A percentile compares a stretch with the other conserved stretches of the same genome.
Conservation (phyloP, 2,113 vertebrate genomes). For the human (Homo sapiens) region DNA sequence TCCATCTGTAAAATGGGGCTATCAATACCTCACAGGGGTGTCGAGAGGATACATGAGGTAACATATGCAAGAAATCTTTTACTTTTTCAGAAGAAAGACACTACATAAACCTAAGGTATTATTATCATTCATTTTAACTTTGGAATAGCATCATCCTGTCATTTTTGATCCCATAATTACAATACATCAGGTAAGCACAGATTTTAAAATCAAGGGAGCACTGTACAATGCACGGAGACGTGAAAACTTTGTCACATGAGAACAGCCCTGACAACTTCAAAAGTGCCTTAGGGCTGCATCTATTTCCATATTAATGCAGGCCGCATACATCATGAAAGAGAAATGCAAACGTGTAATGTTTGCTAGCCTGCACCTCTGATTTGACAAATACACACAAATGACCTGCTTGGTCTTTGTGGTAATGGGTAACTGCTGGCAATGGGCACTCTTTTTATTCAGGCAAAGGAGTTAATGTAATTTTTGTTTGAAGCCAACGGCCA, state of each 20-base stretch:
- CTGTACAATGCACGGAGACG: constrained; percentile 67
- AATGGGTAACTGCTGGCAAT: background rate
- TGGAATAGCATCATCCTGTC: constrained; percentile 78
- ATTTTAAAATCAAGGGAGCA: constrained; percentile 75
- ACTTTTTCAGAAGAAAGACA: constrained; percentile 75
- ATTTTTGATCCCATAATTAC: constrained; percentile 81
- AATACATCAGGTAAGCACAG: constrained; percentile 80
- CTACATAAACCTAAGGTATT: constrained; percentile 78
- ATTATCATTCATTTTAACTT: constrained; percentile 81
- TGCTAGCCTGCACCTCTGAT: constrained; percentile 15
- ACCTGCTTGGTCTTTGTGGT: background rate
- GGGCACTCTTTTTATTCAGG: background rate
- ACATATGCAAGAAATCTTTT: constrained; percentile 73
- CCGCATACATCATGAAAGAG: constrained; percentile 46
- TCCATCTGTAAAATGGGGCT: constrained; percentile 76
- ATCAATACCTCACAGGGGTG: constrained; percentile 50
- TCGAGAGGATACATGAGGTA: constrained; percentile 62
- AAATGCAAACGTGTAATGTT: constrained; percentile 23
- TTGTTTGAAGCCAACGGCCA: background rate
- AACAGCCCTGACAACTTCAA: constrained; percentile 76
- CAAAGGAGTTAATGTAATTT: background rate
- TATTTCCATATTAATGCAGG: constrained; percentile 79
- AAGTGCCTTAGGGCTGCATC: constrained; percentile 72
- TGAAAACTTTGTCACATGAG: constrained; percentile 79
- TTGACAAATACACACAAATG: constrained; percentile 48